Evolutionary conservation across 2,888 invertebrate genomes (phyloP), one percentile per base, ranked within the genome.

Genomic region (Apeira syringaria): DNA sequence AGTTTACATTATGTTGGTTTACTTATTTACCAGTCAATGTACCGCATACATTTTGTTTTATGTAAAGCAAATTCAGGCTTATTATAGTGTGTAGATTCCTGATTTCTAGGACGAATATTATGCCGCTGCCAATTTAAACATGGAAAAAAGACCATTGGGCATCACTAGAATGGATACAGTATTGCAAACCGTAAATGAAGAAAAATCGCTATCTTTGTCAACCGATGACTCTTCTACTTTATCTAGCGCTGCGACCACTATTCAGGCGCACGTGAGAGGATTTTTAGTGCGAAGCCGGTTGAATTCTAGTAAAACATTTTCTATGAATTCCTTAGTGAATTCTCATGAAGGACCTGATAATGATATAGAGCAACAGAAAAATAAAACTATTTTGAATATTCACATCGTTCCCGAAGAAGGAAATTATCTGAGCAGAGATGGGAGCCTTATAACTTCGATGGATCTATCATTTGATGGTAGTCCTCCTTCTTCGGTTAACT

Each of bases 251-350:
- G 93, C 93, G 20, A 92, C 92, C 2, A 91, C 91, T 59, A 93
- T 94, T 54, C 94, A 94, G 77, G 93, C 93, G 3, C 92, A 93
- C 31, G 92, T 94, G 29, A 87, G 94, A 47, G 94, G 94, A 1
- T 94, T 92, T 67, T 87, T 94, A 62, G 92, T 92, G 22, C 82
- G 93, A 43, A 92, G 91, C 66, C 83, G 81, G 61, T 58, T 84
- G n/a, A 75, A 82, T 56, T 73, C 75, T 24, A 80, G 80, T 46
- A 89, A 83, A 75, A 81, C 83, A 0, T 52, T 60, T n/a, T 84
- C 86, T 20, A 74, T 69, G 12, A 77, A 71, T 57, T 86, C 88
- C 9, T 59, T 80, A 40, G 64, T 75, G 9, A 83, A 82, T 61
- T 86, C 86, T 61, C 26, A 68, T 34, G 71, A 69, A 18, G 76